Base-by-base conservation (phyloP, 2,797 vertebrate species). In the Danio tinwini region DNA sequence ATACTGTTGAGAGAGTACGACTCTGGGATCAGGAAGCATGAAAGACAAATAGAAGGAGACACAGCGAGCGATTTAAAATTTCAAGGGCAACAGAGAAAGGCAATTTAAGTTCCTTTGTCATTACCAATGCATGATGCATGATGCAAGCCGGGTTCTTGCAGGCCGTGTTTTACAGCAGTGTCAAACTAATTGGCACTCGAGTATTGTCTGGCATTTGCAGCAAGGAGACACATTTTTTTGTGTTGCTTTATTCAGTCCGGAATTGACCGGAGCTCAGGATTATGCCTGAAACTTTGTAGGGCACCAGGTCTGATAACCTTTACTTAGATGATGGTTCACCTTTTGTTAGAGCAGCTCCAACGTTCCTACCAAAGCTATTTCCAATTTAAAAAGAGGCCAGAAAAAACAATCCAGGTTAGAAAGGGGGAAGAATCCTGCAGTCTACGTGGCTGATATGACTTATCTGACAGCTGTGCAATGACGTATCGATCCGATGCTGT, bases 101-200 rank as follows among this genome's bases (percentile, higher is more conserved):
- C 73, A 89, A 91, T 90, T 90, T 89, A 85, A 85, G 81, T 82
- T 87, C 77, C 83, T 88, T 88, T 85, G 86, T 83, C 83, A 87
- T 91, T 89, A 89, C 85, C 85, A 88, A 88, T 90, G 90, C 87
- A 90, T 88, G 87, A 91, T 86, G 84, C 86, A 82, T 81, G 85
- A 90, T 87, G 84, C 78, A 68, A 74, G 69, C 79, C 83, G 87
- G 83, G 29, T 73, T 55, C 86, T 86, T 88, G 85, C 74, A 87
- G 86, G 78, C 84, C 84, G 83, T 88, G 86, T 81, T 90, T 91
- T 90, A 90, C 81, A 8, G 67, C 89, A 88, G 73, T 88, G 89
- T 91, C 90, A 90, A 74, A 84, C 87, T 92, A 92, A 92, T 90
- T 90, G 90, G 87, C 69, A 55, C 12, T 17, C 10, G 61, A 72